Evolutionary conservation across 2,113 vertebrate genomes (phyloP), one percentile per base, ranked within the genome.

Genomic region (Campylomormyrus tamandua): DNA sequence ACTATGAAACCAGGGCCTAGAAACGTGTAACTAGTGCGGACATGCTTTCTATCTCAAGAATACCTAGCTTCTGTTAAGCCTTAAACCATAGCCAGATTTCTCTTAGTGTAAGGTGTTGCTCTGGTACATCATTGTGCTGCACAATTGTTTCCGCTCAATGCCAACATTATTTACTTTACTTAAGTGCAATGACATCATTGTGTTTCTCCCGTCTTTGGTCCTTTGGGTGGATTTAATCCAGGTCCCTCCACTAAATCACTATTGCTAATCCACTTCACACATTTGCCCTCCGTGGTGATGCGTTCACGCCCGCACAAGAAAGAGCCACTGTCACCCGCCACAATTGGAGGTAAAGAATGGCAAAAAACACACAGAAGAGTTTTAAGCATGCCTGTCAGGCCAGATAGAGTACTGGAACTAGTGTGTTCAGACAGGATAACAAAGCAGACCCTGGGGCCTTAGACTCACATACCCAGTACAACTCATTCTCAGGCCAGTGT

Each of bases 381-480:
- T 87, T 87, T 87, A 90, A 80, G 31, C 85, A 90, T 62, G 90
- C 86, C 70, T 90, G 90, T 88, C 90, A 83, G 87, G 70, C 39
- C 39, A 62, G 42, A 83, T 90, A 19, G 70, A 88, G 35, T 53
- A 13, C 74, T 80, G 87, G 90, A 88, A 88, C 90, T 53, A 88
- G 74, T 31, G 50, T 4, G 11, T 39, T 19, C 39, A 83, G 87
- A 83, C 87, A 88, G 19, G 87, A 39, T 83, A 35, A 88, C 90
- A 90, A 90, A 83, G 70, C 13, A 56, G 52, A 90, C 50, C 24
- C 2, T n/a, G 66, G 58, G 19, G 9, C 58, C 31, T 87, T 21
- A 49, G 31, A 48, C 74, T 62, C 89, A 5, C 77, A n/a, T 17
- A 52, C 39, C 53, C 56, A 31, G 9, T 58, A 42, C 87, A 88